These are phyloP conservation scores for Palloptera scutellata DNA, from an alignment of 2,888 invertebrate genomes.

Conservation along the genomic window DNA sequence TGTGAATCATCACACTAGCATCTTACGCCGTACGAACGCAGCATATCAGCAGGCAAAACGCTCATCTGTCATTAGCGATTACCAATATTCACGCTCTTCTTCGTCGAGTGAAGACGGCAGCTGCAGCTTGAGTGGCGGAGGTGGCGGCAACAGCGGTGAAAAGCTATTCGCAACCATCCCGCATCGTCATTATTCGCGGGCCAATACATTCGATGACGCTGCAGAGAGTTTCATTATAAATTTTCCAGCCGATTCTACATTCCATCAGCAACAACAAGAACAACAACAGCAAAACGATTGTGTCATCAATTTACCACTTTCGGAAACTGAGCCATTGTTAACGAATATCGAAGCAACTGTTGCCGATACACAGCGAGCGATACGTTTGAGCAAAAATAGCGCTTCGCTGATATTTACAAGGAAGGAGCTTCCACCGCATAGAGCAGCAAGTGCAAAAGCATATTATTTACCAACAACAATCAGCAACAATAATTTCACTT, in stretches of 20 bases:
- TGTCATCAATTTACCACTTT: slow-evolving; percentile 50
- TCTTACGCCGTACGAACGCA: slow-evolving; percentile 21
- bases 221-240: slow-evolving; percentile 59
- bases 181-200: slow-evolving; percentile 31
- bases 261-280: slow-evolving; percentile 29
- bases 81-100: slow-evolving; percentile 31
- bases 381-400: slow-evolving; percentile 60
- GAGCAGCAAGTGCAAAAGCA: slow-evolving; percentile 27
- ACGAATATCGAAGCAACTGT: slow-evolving; percentile 58
- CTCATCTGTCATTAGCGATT: slow-evolving; percentile 28
- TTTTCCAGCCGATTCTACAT: slow-evolving; percentile 55
- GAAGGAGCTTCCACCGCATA: slow-evolving; percentile 50
- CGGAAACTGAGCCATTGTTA: slow-evolving; percentile 61
- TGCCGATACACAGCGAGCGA: slow-evolving; percentile 56
- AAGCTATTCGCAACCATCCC: slow-evolving; percentile 6
- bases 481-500: slow-evolving; percentile 16
- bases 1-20: slow-evolving; percentile 11
- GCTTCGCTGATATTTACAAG: slow-evolving; percentile 62
- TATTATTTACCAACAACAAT: slow-evolving; percentile 11
- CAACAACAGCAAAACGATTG: slow-evolving; percentile 37
- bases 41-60: slow-evolving; percentile 32
- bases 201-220: slow-evolving; percentile 55
- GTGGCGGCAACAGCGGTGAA: slow-evolving; percentile 13
- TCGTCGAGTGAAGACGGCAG: slow-evolving; percentile 51
- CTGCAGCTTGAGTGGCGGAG: slow-evolving; percentile 32